phyloP scores from a whole-genome alignment of 2,113 vertebrate species.

The Lophotis ruficrista region DNA sequence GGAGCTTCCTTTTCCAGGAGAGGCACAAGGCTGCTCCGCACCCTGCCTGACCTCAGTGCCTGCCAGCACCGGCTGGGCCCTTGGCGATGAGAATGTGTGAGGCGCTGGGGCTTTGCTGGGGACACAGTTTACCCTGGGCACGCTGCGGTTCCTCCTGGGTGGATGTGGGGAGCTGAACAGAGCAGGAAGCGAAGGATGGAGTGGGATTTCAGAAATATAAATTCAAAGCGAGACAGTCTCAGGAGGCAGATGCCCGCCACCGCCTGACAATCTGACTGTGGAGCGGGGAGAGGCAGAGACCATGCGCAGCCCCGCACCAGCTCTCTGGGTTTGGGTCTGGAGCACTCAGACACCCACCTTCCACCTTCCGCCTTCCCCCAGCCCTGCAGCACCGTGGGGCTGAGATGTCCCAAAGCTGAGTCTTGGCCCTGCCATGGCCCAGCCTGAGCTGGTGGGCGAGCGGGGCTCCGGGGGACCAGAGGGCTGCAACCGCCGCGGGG shows the following conservation, averaged over 20 bases:
- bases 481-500: neutral
- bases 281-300: neutral
- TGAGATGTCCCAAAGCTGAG: neutral
- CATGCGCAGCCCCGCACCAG: rapidly evolving
- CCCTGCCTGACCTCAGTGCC: neutral
- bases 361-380: neutral
- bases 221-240: neutral
- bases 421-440: neutral
- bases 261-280: neutral
- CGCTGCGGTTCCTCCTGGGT: neutral
- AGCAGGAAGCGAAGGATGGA: neutral
- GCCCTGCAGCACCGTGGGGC: neutral
- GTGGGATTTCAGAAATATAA: neutral
- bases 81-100: neutral
- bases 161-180: neutral
- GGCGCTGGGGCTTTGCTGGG: neutral
- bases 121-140: neutral
- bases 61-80: rapidly evolving
- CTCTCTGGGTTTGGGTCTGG: neutral
- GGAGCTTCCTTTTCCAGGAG: neutral
- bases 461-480: neutral
- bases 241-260: neutral
- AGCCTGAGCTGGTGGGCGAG: neutral
- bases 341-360: neutral
- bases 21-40: neutral